Evolutionary conservation across 2,888 invertebrate genomes (phyloP).

Genomic region (Dicyrtomina minuta): DNA sequence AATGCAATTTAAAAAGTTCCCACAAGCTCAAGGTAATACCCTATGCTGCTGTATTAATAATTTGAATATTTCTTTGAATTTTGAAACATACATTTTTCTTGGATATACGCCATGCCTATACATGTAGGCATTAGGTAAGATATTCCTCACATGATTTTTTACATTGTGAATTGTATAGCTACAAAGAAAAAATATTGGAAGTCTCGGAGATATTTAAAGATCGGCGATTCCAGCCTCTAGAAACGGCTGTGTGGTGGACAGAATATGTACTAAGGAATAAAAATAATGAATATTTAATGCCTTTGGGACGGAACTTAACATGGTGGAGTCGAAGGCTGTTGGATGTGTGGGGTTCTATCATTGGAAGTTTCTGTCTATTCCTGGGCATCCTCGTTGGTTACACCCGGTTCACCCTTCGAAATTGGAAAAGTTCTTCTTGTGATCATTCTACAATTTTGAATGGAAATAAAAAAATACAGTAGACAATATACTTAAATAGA

Average conservation of each 20-base stretch:
- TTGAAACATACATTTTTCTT: no score
- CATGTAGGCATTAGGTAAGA: not conserved
- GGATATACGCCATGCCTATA: no score
- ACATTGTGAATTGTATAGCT: constrained; percentile 22
- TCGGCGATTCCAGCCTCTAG: constrained; percentile 37
- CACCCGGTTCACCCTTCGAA: no score
- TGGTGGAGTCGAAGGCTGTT: constrained; percentile 39
- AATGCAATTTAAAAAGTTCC: not conserved
- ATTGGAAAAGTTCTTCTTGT: no score
- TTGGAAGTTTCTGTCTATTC: not conserved
- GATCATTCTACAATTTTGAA: no score
- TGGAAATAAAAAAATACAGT: no score
- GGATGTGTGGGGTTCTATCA: constrained; percentile 40
- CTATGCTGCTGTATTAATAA: not conserved
- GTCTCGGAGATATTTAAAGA: constrained; percentile 28
- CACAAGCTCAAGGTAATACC: not conserved
- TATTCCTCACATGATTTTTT: not conserved
- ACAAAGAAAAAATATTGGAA: constrained; percentile 20
- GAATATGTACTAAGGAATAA: constrained; percentile 42
- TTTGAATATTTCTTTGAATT: not conserved
- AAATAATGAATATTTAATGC: constrained; percentile 14
- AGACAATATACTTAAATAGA: no score
- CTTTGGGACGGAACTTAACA: constrained; percentile 29
- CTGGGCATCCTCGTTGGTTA: not conserved
- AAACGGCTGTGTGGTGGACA: constrained; percentile 45